phyloP scores from a whole-genome alignment of 2,888 invertebrate species.

The Troglohyphantes excavatus region DNA sequence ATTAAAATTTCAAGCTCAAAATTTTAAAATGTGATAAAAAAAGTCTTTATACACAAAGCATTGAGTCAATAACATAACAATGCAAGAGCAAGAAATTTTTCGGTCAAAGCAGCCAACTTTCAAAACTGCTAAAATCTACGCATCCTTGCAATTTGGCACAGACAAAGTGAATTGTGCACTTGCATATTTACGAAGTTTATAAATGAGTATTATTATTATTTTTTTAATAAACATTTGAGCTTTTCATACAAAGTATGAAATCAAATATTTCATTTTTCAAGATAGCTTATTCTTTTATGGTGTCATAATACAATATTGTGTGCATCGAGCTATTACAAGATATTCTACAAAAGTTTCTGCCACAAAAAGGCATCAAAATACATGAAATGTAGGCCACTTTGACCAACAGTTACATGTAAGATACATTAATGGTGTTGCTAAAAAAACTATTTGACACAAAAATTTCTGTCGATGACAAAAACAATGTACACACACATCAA shows the following conservation, averaged over 20 bases:
- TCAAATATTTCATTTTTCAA: slow-evolving; percentile 37
- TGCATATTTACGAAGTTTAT: slow-evolving; percentile 49
- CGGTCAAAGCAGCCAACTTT: slow-evolving; percentile 77
- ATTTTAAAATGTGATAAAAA: slow-evolving; percentile 76
- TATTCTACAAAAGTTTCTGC: slow-evolving; percentile 66
- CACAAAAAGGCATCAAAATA: slow-evolving; percentile 70
- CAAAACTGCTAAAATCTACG: slow-evolving; percentile 46
- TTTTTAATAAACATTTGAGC: slow-evolving; percentile 71
- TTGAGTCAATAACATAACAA: slow-evolving; percentile 62
- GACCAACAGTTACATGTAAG: slow-evolving; percentile 73
- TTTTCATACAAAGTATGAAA: slow-evolving; percentile 52
- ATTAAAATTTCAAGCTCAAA: slow-evolving; percentile 78
- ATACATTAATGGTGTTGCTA: slow-evolving; percentile 68
- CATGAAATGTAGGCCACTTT: slow-evolving; percentile 75
- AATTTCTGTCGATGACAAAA: slow-evolving; percentile 54
- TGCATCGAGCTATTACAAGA: slow-evolving; percentile 72
- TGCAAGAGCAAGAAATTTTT: slow-evolving; percentile 62
- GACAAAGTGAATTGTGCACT: slow-evolving; percentile 76
- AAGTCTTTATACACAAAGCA: slow-evolving; percentile 64
- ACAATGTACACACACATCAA: slow-evolving; percentile 35
- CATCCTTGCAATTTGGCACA: slow-evolving; percentile 76
- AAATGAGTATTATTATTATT: slow-evolving; percentile 51
- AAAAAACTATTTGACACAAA: slow-evolving; percentile 76
- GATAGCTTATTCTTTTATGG: slow-evolving; percentile 52
- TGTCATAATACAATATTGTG: slow-evolving; percentile 69